phyloP scores from a whole-genome alignment of 2,888 invertebrate species.

The Nomada ferruginata region DNA sequence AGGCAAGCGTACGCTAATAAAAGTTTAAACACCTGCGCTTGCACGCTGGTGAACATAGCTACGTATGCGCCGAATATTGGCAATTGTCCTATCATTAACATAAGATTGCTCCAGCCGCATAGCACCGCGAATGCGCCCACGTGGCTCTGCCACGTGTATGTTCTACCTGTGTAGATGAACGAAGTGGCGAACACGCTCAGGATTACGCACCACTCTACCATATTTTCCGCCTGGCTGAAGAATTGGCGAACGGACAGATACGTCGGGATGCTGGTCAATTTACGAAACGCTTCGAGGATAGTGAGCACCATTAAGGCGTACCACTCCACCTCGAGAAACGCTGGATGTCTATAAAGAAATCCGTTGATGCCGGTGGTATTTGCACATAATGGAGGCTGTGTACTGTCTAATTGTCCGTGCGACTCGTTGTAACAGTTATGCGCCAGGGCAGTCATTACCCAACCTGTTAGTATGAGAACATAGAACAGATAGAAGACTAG shows the following conservation, averaged over 20 bases:
- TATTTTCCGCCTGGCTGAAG: conserved; percentile 92
- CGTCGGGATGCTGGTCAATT: conserved; percentile 92
- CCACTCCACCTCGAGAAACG: conserved; percentile 93
- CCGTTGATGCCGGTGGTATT: conserved; percentile 89
- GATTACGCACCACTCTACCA: conserved; percentile 95
- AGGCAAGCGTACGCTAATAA: conserved; percentile 94
- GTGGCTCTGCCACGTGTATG: conserved; percentile 94
- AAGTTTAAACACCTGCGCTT: conserved; percentile 94
- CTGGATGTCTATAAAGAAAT: conserved; percentile 90
- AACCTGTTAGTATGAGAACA: conserved; percentile 91
- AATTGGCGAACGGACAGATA: conserved; percentile 93
- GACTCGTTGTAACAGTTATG: conserved; percentile 92
- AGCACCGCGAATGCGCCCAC: conserved; percentile 94
- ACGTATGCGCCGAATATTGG: conserved; percentile 95
- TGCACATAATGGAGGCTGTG: conserved; percentile 87
- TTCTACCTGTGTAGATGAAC: conserved; percentile 91
- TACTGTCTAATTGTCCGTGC: conserved; percentile 89
- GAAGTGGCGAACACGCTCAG: conserved; percentile 93
- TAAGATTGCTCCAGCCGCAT: conserved; percentile 95
- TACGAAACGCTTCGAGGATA: conserved; percentile 91
- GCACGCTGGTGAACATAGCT: conserved; percentile 95
- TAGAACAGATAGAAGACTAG: conserved; percentile 92
- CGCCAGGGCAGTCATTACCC: conserved; percentile 92
- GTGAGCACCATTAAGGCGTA: conserved; percentile 92
- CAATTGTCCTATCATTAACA: conserved; percentile 95